These are phyloP conservation scores for Pseudomyrmex cubaensis DNA, from an alignment of 1,140 invertebrate genomes.

Conservation along the genomic window DNA sequence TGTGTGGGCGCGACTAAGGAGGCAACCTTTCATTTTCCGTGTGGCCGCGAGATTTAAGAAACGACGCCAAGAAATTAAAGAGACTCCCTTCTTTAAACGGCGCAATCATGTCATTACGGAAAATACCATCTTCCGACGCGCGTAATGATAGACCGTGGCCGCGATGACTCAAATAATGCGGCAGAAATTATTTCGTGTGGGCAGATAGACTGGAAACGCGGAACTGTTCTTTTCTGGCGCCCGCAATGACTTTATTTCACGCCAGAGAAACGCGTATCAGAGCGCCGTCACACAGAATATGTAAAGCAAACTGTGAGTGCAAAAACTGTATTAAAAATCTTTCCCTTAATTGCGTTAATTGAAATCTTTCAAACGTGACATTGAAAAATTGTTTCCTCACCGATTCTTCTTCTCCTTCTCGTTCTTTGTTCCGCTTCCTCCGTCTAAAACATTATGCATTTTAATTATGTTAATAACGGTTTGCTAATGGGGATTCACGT, in stretches of 20 bases:
- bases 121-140: constrained; percentile 64
- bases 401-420: background rate
- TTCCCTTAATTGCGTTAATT: background rate
- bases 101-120: constrained; percentile 68
- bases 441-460: background rate
- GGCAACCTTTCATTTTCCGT: constrained; percentile 68
- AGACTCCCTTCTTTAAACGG: constrained; percentile 63
- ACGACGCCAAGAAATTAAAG: constrained; percentile 68
- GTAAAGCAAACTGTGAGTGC: too few species aligned
- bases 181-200: constrained; percentile 27
- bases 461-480: background rate
- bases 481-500: background rate
- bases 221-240: background rate
- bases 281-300: too few species aligned
- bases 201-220: constrained; percentile 4
- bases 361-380: background rate
- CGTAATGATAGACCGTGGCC: constrained; percentile 62
- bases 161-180: constrained; percentile 37
- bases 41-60: constrained; percentile 62
- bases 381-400: background rate
- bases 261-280: too few species aligned
- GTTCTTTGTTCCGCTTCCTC: background rate
- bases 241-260: constrained; percentile 11
- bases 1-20: constrained; percentile 34
- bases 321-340: too few species aligned